Conservation (phyloP, 2,888 invertebrate genomes). For the Melipona bicolor region DNA sequence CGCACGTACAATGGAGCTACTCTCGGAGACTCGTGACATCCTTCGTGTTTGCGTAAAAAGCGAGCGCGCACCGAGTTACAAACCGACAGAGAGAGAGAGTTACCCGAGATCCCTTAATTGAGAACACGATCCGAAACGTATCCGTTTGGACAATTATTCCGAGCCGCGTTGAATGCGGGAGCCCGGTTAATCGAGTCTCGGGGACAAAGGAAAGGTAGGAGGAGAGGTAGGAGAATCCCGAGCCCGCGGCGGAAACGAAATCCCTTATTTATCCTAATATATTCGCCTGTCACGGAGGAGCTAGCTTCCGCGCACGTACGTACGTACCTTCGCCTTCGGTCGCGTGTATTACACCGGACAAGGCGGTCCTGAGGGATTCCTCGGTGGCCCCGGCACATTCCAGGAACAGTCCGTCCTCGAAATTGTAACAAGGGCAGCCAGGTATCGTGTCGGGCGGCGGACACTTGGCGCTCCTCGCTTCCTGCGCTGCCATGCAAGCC, state of each 20-base stretch:
- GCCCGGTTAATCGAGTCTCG: neutral
- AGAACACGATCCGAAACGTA: slow-evolving; percentile 13
- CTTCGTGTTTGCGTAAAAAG: neutral
- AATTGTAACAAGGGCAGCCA: slow-evolving; percentile 95
- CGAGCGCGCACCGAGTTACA: neutral
- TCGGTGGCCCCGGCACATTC: slow-evolving; percentile 95
- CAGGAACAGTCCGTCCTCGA: slow-evolving; percentile 95
- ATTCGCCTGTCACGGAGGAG: slow-evolving; percentile 31
- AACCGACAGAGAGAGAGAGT: neutral
- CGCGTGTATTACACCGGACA: slow-evolving; percentile 87
- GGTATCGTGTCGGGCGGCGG: slow-evolving; percentile 91
- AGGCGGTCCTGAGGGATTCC: slow-evolving; percentile 89
- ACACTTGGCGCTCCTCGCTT: slow-evolving; percentile 85
- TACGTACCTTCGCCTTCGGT: slow-evolving; percentile 86
- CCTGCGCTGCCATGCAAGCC: slow-evolving; percentile 78
- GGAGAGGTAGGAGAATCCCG: neutral
- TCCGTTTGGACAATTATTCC: slow-evolving; percentile 12
- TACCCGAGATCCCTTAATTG: slow-evolving; percentile 6
- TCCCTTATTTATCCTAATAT: slow-evolving; percentile 50
- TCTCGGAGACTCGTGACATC: neutral
- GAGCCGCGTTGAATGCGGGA: neutral
- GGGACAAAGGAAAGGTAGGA: neutral
- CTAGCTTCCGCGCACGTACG: neutral
- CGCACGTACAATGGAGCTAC: neutral
- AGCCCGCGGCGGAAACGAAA: slow-evolving; percentile 28